Conservation (phyloP, 2,113 vertebrate species). For the Tapirus terrestris region DNA sequence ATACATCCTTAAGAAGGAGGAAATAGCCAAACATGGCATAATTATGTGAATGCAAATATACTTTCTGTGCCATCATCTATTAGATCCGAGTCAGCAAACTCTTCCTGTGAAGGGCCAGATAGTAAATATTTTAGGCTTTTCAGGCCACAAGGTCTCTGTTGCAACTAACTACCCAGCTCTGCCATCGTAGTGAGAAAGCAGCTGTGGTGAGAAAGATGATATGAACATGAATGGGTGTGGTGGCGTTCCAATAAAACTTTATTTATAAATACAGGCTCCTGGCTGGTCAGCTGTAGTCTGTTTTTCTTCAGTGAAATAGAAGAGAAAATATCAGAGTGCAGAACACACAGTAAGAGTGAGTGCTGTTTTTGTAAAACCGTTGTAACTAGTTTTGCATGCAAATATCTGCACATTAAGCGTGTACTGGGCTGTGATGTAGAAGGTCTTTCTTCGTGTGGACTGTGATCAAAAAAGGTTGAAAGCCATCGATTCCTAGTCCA, state of each 20-base stretch:
- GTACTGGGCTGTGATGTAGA: fast-evolving
- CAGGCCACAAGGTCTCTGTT: background rate
- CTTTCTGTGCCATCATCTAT: background rate
- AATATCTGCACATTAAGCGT: fast-evolving
- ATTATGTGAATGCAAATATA: background rate
- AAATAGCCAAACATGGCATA: background rate
- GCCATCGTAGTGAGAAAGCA: background rate
- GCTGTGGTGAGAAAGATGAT: background rate
- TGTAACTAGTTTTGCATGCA: fast-evolving
- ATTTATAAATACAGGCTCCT: background rate
- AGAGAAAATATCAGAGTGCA: background rate
- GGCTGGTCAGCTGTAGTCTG: background rate
- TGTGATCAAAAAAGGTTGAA: background rate
- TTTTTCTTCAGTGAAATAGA: background rate
- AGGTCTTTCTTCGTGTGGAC: background rate
- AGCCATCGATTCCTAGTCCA: background rate
- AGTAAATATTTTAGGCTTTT: background rate
- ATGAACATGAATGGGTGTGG: background rate
- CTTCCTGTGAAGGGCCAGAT: background rate
- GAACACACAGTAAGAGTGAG: no score
- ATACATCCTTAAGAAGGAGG: background rate
- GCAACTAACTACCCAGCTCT: background rate
- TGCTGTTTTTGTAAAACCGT: background rate
- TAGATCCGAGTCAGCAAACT: background rate
- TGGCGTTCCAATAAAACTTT: background rate